These are phyloP conservation scores for Drosophila kambysellisi DNA, from an alignment of 2,888 invertebrate genomes.

Conservation along the genomic window DNA sequence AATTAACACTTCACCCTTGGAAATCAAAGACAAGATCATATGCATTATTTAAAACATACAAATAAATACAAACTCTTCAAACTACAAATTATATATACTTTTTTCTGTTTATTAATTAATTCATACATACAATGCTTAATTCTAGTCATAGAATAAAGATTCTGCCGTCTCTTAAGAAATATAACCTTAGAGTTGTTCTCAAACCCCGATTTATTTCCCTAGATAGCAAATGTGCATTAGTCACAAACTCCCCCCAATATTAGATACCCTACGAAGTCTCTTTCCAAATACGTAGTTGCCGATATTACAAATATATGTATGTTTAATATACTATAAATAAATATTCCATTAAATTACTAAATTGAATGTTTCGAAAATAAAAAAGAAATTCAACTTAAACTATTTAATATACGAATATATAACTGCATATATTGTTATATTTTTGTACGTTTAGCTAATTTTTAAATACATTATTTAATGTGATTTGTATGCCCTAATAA, in stretches of 20 bases:
- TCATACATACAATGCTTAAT: constrained; percentile 15
- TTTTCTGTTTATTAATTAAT: constrained; percentile 22
- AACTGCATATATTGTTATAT: constrained; percentile 71
- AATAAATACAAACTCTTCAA: constrained; percentile 54
- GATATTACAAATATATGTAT: constrained; percentile 24
- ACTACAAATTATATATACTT: constrained; percentile 33
- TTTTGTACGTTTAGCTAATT: constrained; percentile 81
- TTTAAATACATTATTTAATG: constrained; percentile 79
- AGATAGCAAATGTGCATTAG: constrained; percentile 34
- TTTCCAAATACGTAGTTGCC: constrained; percentile 48
- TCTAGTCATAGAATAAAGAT: constrained; percentile 44
- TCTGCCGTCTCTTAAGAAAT: constrained; percentile 11
- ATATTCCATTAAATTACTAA: constrained; percentile 49
- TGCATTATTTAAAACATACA: constrained; percentile 58
- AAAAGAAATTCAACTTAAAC: constrained; percentile 35
- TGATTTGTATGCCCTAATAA: constrained; percentile 76
- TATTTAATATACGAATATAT: constrained; percentile 41
- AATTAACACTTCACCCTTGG: constrained; percentile 45
- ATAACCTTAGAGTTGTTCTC: constrained; percentile 34
- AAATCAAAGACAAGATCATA: constrained; percentile 62
- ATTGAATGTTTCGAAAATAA: constrained; percentile 32
- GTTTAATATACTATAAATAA: constrained; percentile 31
- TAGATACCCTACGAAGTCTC: constrained; percentile 5
- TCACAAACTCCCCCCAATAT: constrained; percentile 3
- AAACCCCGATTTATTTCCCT: constrained; percentile 25